Evolutionary conservation across 2,888 invertebrate genomes (phyloP).

Genomic region (Mayetiola destructor): DNA sequence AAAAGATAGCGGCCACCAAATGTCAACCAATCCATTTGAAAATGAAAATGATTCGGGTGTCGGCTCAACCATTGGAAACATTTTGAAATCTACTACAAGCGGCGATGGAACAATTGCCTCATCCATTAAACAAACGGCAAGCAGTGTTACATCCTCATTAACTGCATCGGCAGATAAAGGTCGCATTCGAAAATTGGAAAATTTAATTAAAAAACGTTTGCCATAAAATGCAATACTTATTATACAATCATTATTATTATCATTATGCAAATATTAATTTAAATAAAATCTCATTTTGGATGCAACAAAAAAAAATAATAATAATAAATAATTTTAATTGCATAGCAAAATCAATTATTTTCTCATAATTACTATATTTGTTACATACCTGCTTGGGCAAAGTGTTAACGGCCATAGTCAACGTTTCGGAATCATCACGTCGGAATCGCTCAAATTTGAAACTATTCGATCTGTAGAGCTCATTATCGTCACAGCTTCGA

Average conservation of each 20-base stretch:
- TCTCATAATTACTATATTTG: not conserved
- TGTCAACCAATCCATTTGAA: not conserved
- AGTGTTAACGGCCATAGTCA: constrained; percentile 35
- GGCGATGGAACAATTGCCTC: not conserved
- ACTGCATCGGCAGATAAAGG: constrained; percentile 33
- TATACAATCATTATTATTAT: no score
- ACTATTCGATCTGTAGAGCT: constrained; percentile 72
- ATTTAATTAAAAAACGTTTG: constrained; percentile 40
- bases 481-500: constrained; percentile 61
- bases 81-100: not conserved
- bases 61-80: constrained; percentile 17
- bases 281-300: no score
- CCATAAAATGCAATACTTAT: constrained; percentile 22
- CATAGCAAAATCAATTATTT: not conserved
- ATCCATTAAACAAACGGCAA: not conserved
- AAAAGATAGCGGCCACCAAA: constrained; percentile 19
- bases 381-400: constrained; percentile 54
- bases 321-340: not conserved
- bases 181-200: constrained; percentile 41
- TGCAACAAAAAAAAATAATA: no score
- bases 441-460: constrained; percentile 77
- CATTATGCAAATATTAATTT: no score
- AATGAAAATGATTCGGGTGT: not conserved
- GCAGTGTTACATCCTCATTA: not conserved
- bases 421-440: constrained; percentile 49